Conservation (phyloP, 2,888 invertebrate species). For the Argyra leucocephala region DNA sequence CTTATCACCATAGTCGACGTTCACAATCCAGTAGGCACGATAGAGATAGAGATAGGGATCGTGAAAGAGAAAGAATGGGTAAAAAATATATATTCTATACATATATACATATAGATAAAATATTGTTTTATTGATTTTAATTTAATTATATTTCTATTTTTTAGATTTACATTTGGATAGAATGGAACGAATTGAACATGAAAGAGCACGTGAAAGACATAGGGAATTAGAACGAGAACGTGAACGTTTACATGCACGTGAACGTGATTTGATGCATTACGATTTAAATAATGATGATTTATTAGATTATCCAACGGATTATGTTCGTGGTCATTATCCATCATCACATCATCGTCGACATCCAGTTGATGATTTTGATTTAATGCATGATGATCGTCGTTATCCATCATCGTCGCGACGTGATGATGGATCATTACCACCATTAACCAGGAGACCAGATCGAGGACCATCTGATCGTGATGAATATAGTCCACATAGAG, state of each 20-base stretch:
- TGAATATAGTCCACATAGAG: constrained; percentile 45
- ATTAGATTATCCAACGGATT: constrained; percentile 38
- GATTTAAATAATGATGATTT: constrained; percentile 42
- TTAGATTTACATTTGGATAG: constrained; percentile 22
- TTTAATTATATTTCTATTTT: not conserved
- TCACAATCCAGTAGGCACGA: constrained; percentile 36
- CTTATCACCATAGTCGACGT: constrained; percentile 42
- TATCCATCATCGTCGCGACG: constrained; percentile 24
- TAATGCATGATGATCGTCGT: constrained; percentile 37
- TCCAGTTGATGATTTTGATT: constrained; percentile 37
- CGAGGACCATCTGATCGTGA: constrained; percentile 34
- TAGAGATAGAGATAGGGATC: constrained; percentile 32
- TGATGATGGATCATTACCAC: constrained; percentile 32
- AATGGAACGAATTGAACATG: constrained; percentile 21
- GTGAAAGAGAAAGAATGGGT: constrained; percentile 20
- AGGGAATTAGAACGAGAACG: constrained; percentile 34
- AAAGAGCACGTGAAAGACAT: constrained; percentile 26
- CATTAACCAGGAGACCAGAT: constrained; percentile 31
- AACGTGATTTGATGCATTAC: constrained; percentile 43
- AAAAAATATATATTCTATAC: not conserved
- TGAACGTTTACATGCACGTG: constrained; percentile 40
- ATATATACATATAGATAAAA: too few species aligned
- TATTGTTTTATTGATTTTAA: not conserved
- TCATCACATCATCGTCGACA: constrained; percentile 30
- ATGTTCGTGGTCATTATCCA: constrained; percentile 30